A percentile compares a stretch with the other conserved stretches of the same genome.
Conservation (phyloP, 2,888 invertebrate species). For the Rotaria socialis region DNA sequence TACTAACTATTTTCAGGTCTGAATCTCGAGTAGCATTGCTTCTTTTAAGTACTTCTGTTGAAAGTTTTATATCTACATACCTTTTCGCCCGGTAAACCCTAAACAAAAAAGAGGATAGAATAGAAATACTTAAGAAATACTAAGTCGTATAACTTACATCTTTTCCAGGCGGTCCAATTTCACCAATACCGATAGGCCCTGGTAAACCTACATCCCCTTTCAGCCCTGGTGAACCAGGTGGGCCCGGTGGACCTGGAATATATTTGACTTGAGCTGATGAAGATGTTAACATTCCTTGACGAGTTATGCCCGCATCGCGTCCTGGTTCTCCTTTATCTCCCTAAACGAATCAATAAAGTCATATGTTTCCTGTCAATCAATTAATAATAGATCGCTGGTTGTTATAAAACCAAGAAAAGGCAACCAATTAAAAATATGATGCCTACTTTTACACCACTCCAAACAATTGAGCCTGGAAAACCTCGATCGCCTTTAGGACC, state of each 20-base stretch:
- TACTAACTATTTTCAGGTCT: not conserved
- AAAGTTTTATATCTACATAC: not conserved
- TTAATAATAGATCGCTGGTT: not conserved
- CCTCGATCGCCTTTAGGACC: not conserved
- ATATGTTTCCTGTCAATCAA: not conserved
- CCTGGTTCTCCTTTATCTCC: conserved; percentile 22
- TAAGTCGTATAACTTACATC: not conserved
- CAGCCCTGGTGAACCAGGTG: not conserved
- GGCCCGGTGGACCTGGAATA: not conserved
- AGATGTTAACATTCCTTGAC: not conserved
- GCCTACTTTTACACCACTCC: conserved; percentile 3
- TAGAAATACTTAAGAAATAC: not conserved
- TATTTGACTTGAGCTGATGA: not conserved
- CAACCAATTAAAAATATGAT: no score
- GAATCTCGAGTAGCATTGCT: not conserved
- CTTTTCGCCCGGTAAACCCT: conserved; percentile 25
- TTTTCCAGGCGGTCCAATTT: not conserved
- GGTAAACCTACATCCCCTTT: not conserved
- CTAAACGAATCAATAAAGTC: not conserved
- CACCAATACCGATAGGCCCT: not conserved
- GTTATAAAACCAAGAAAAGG: not conserved
- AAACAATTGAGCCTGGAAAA: not conserved
- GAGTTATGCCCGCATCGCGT: not conserved
- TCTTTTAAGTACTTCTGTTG: no score
- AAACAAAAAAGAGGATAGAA: not conserved